Evolutionary conservation across 2,113 vertebrate species (phyloP), one percentile per base, ranked within the genome.

Genomic region (Bothrops jararaca): DNA sequence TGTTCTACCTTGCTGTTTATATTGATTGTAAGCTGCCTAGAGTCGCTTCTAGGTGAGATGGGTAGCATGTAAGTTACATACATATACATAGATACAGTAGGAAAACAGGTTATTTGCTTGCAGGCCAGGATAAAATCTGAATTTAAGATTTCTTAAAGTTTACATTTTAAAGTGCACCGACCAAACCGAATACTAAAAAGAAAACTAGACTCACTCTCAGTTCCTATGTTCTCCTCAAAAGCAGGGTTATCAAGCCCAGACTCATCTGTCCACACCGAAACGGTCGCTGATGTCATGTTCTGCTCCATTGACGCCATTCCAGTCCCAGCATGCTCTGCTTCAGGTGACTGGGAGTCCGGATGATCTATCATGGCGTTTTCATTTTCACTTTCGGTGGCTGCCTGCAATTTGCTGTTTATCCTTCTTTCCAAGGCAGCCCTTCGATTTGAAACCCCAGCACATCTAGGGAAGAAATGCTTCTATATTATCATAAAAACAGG

Each of bases 231-330:
- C 97, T 99, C 99, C 94, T 99, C 99, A 52, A 99, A 99, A 95
- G 98, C 98, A 0, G 98, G 98, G 96, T 99, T 99, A 96, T 99
- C 99, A 1, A 98, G 97, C 93, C 98, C 94, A 0, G 98, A 97
- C 23, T 99, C 98, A 0, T 99, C 98, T 0, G 98, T 97, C 98
- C 99, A 99, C 0, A 94, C 9, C 0, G 98, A 97, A 52, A 97
- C 97, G 18, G 97, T 94, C 0, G 97, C 94, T 0, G 97, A 96
- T 10, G 96, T 96, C 48, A 96, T 93, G 92, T 92, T 97, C 45
- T 96, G 96, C 86, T 98, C 98, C 0, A 92, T 60, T 7, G 97
- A 96, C 60, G 94, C 95, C 0, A 96, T 29, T 85, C 97, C 97
- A 2, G 89, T 88, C 42, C 95, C 96, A 10, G 93, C 29, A 94